phyloP scores from a whole-genome alignment of 2,113 vertebrate genomes.

The Gnathonemus echidnorhynchus region DNA sequence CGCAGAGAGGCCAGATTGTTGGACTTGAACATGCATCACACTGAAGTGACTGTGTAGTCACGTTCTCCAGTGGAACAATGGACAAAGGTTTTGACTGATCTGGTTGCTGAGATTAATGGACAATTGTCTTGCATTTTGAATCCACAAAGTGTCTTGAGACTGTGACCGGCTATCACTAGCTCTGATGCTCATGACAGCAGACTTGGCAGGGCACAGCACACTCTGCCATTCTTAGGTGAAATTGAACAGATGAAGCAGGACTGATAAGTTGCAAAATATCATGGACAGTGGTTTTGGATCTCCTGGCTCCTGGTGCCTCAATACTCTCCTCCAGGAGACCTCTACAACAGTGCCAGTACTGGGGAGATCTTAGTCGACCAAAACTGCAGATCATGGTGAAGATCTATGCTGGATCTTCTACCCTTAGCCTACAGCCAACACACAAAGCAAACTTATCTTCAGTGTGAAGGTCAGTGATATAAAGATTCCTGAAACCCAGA shows the following conservation, averaged over 20 bases:
- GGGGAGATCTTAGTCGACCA: not conserved
- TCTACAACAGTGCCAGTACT: not conserved
- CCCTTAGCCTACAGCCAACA: not conserved
- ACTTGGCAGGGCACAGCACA: not conserved
- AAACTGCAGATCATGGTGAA: not conserved
- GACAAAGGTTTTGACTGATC: not conserved
- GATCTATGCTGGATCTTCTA: not conserved
- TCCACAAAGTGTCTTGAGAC: not conserved
- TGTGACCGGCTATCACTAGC: not conserved
- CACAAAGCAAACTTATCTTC: not conserved
- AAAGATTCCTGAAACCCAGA: not conserved
- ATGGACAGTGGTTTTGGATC: not conserved
- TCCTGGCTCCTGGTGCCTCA: not conserved
- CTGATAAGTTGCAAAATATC: not conserved
- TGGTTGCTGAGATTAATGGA: not conserved
- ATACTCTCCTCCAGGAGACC: not conserved
- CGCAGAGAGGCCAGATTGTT: not conserved
- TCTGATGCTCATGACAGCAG: not conserved
- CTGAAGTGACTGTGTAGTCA: slow-evolving; percentile 11
- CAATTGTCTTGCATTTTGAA: not conserved
- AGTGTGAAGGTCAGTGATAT: not conserved
- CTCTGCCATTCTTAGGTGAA: not conserved
- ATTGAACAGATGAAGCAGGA: not conserved
- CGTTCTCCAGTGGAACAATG: not conserved
- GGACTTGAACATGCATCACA: not conserved